Base-by-base conservation (phyloP, 2,113 vertebrate species). In the Puma concolor region DNA sequence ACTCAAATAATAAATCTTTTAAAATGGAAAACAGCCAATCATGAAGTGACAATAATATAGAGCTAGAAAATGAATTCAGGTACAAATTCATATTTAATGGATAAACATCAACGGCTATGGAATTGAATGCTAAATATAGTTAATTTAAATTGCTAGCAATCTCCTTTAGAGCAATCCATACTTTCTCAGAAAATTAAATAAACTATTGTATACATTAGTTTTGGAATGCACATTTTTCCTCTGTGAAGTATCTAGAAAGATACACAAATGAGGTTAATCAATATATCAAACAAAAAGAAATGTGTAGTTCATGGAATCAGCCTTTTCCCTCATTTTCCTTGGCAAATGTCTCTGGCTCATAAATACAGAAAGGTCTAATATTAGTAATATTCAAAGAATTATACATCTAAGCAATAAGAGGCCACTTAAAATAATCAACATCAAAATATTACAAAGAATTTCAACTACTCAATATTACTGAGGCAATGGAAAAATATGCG, bases 1-100 rank as follows among this genome's bases (percentile, higher is more conserved):
- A 80, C 63, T 98, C 52, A 98, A 93, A 98, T 97, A 98, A 97
- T 98, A 98, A 96, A 95, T 97, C 60, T 38, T 97, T 98, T 95
- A 94, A 98, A 98, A 98, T 95, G 31, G 88, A 97, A 98, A 97
- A 52, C 7, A 98, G 81, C 85, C 90, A 96, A 82, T 92, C 88
- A 72, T 89, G 93, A 98, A 96, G 77, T 82, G 50, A 95, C 64
- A 91, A 97, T 21, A 92, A 91, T 14, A 92, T 4, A 92, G 44
- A 97, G 95, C 57, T 87, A 96, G 82, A 96, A 97, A 96, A 91
- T 87, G 76, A 69, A 96, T 95, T 85, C 64, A 97, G 33, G 8
- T 94, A 31, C 76, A 50, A 82, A 94, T 98, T 97, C 1, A 97
- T 97, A 97, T 98, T 98, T 98, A 96, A 97, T 97, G 33, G n/a